A percentile compares a stretch with the other conserved stretches of the same genome.
These are phyloP conservation scores for Coleophora flavipennella DNA, from an alignment of 2,888 invertebrate genomes.

Conservation along the genomic window DNA sequence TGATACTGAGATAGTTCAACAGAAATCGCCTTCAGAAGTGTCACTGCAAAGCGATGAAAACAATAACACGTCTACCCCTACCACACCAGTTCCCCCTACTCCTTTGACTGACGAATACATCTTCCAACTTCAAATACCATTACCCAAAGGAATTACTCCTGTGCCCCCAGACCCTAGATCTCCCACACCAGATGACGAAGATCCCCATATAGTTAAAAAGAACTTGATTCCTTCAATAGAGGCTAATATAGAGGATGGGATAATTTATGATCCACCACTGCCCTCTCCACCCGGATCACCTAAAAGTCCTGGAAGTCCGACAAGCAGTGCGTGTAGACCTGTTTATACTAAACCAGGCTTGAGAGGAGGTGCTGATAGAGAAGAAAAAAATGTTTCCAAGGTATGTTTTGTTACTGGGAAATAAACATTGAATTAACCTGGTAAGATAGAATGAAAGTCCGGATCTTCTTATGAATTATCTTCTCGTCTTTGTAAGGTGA, in stretches of 20 bases:
- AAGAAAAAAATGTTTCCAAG: conserved; percentile 19
- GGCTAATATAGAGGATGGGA: conserved; percentile 34
- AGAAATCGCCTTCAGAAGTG: conserved; percentile 14
- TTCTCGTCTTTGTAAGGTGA: no score
- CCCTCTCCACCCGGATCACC: conserved; percentile 31
- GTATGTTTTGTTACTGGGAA: no score
- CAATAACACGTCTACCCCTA: conserved; percentile 37
- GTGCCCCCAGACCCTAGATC: conserved; percentile 17
- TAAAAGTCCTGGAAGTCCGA: no score
- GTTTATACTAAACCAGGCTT: conserved; percentile 32
- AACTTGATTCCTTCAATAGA: conserved; percentile 51
- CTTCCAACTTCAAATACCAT: conserved; percentile 42
- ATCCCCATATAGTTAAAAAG: conserved; percentile 48
- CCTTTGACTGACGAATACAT: conserved; percentile 59
- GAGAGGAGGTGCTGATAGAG: conserved; percentile 21
- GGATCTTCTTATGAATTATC: no score
- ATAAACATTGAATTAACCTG: no score
- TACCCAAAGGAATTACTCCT: conserved; percentile 35
- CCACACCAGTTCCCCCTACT: conserved; percentile 39
- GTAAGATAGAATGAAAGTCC: no score
- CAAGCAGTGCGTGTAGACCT: conserved; percentile 18
- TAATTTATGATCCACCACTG: conserved; percentile 49
- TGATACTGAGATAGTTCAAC: conserved; percentile 17
- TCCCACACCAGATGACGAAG: conserved; percentile 36
- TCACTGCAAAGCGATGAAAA: conserved; percentile 21